phyloP scores from a whole-genome alignment of 2,113 vertebrate genomes.

The Eonycteris spelaea region DNA sequence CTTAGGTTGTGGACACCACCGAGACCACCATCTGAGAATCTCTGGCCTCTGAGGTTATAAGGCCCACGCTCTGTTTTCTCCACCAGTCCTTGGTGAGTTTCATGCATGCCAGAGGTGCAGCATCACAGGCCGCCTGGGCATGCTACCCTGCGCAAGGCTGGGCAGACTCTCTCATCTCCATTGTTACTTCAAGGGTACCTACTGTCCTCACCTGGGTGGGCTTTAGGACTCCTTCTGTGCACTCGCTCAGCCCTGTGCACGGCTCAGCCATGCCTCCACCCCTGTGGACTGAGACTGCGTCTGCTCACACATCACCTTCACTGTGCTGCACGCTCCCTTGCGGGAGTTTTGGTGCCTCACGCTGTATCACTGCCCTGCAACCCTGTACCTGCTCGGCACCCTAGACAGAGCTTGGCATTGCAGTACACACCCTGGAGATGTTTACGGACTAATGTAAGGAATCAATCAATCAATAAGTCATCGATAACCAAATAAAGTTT shows the following conservation, averaged over 20 bases:
- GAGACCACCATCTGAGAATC: background rate
- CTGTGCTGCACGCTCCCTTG: no score
- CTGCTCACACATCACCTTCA: no score
- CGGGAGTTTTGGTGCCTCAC: background rate
- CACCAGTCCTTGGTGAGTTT: background rate
- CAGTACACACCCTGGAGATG: background rate
- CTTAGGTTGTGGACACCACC: background rate
- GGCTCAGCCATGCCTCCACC: accelerated
- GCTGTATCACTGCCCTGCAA: background rate
- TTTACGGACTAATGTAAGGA: background rate
- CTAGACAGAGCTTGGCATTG: background rate
- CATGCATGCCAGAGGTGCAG: background rate
- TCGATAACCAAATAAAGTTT: background rate
- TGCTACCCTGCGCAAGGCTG: background rate
- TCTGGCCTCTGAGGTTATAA: background rate
- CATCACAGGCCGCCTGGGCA: no score
- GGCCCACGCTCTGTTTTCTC: background rate
- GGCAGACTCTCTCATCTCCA: background rate
- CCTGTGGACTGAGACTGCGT: no score
- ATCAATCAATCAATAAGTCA: background rate
- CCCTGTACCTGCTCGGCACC: background rate
- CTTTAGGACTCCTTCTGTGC: background rate
- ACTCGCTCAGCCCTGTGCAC: background rate
- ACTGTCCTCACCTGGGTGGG: accelerated
- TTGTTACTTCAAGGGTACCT: background rate